Conservation (phyloP, 1,140 invertebrate species). For the Lasioglossum baleicum region DNA sequence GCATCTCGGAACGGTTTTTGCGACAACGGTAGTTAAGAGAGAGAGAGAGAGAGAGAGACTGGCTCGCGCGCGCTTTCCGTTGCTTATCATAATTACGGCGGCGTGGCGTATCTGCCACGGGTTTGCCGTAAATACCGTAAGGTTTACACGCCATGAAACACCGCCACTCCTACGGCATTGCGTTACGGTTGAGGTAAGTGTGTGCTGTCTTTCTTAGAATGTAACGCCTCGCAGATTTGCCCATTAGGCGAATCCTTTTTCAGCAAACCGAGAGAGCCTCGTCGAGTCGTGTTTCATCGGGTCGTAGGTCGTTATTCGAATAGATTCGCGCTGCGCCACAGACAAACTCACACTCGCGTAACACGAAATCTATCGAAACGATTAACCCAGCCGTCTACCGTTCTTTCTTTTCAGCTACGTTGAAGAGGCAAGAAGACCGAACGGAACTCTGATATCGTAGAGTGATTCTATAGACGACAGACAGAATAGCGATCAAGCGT, state of each 20-base stretch:
- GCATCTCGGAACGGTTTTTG: background rate
- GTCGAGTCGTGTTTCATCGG: background rate
- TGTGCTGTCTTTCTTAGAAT: conserved; percentile 24
- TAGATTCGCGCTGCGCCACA: too few relatives aligned
- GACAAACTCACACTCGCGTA: too few relatives aligned
- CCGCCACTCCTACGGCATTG: conserved; percentile 45
- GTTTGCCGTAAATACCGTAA: conserved; percentile 23
- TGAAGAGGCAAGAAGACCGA: too few relatives aligned
- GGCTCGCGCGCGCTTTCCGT: conserved; percentile 5
- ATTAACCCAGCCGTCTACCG: too few relatives aligned
- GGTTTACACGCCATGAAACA: conserved; percentile 36
- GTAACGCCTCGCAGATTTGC: conserved; percentile 45
- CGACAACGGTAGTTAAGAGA: conserved; percentile 1
- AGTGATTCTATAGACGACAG: background rate
- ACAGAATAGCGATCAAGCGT: background rate
- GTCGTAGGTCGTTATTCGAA: background rate
- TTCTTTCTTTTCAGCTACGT: too few relatives aligned
- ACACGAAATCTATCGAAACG: too few relatives aligned
- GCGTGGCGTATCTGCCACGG: background rate
- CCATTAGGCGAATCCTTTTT: conserved; percentile 34
- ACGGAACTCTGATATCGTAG: too few relatives aligned
- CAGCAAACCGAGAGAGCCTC: conserved; percentile 15
- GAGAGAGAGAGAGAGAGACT: background rate
- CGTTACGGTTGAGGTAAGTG: conserved; percentile 36
- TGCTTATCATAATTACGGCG: conserved; percentile 21